phyloP scores from a whole-genome alignment of 2,797 vertebrate genomes.

The Clarias fuscus region DNA sequence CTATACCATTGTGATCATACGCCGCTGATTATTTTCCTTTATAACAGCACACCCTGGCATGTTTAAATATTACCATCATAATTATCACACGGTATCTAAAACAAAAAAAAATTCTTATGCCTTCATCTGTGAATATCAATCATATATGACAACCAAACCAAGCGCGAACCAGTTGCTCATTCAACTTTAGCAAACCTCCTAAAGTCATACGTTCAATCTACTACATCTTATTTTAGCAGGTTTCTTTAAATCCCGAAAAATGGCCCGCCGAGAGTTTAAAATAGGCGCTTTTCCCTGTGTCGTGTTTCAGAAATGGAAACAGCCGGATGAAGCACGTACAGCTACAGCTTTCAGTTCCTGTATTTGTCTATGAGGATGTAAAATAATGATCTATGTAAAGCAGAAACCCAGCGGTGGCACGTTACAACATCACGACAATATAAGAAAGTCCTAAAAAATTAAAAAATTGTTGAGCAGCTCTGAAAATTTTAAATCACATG shows the following conservation, averaged over 20 bases:
- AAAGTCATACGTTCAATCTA: neutral
- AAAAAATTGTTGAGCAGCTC: neutral
- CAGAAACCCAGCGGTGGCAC: neutral
- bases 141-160: neutral
- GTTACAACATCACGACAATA: neutral
- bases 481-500: neutral
- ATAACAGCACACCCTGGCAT: no score
- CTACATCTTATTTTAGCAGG: neutral
- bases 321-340: neutral
- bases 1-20: neutral
- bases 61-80: no score
- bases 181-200: neutral
- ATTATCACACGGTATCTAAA: no score
- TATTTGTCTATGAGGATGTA: neutral
- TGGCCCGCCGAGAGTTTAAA: neutral
- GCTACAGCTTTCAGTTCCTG: conserved; percentile 27
- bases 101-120: no score
- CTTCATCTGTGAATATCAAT: neutral
- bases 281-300: neutral
- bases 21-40: neutral
- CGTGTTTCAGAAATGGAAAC: neutral
- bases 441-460: neutral
- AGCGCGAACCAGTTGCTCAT: no score
- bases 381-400: neutral
- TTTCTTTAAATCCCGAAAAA: neutral